Evolutionary conservation across 2,888 invertebrate species (phyloP).

Genomic region (Stenchaetothrips biformis): DNA sequence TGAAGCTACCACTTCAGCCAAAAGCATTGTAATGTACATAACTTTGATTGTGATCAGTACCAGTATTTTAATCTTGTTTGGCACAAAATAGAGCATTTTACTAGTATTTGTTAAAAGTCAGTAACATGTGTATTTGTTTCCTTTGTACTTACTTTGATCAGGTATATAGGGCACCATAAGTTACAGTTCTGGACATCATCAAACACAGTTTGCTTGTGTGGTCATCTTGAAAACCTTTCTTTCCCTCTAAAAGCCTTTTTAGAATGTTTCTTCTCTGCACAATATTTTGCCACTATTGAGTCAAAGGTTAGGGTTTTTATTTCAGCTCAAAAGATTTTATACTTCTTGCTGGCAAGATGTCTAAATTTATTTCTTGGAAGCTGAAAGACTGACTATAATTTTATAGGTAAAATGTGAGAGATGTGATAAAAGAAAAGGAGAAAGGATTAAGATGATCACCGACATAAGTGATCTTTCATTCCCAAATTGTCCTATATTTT

Average conservation of each 20-base stretch:
- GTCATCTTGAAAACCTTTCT: too few relatives aligned
- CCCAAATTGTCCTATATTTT: too few relatives aligned
- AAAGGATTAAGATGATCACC: too few relatives aligned
- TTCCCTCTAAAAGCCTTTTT: too few relatives aligned
- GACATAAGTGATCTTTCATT: too few relatives aligned
- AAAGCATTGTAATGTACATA: not conserved
- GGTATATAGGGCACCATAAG: too few relatives aligned
- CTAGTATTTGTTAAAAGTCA: not conserved
- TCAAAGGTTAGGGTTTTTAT: not conserved
- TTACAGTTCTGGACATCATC: too few relatives aligned
- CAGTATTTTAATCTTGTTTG: slow-evolving; percentile 13
- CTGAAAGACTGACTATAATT: not conserved
- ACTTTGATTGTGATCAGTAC: slow-evolving; percentile 8
- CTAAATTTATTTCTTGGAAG: not conserved
- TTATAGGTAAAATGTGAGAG: not conserved
- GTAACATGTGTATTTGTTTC: not conserved
- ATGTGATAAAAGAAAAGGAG: too few relatives aligned
- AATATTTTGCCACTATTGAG: too few relatives aligned
- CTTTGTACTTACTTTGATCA: not conserved
- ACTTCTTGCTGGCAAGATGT: not conserved
- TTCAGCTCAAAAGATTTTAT: not conserved
- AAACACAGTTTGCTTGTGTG: too few relatives aligned
- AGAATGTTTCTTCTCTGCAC: too few relatives aligned
- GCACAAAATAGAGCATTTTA: slow-evolving; percentile 7
- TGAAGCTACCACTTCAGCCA: slow-evolving; percentile 2